Base-by-base conservation (phyloP, 2,113 vertebrate genomes). In the Phylloscopus trochiloides region DNA sequence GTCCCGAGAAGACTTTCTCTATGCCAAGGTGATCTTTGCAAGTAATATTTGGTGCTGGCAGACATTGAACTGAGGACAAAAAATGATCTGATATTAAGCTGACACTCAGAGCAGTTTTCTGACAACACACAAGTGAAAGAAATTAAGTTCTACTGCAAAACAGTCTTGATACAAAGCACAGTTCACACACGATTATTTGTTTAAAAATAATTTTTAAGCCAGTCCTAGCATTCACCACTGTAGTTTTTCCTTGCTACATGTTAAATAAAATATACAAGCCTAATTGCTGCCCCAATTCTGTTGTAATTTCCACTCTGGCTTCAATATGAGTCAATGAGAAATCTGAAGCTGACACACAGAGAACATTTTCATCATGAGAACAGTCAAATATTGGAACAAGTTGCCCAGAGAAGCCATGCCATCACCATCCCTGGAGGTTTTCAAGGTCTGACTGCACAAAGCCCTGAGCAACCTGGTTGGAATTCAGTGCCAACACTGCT, bases 21-120 rank as follows among this genome's bases (percentile, higher is more conserved):
- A 98, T 98, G 43, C 99, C 99, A 57, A 98, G 98, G 48, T 97
- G 95, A 82, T 99, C 97, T 81, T 96, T 99, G 95, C 99, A 99
- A 97, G 96, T 99, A 97, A 99, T 98, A 94, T 99, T 99, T 40
- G 99, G 99, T 94, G 99, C 99, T 83, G 99, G 99, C 70, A 98
- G 97, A 96, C 99, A 99, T 2, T 98, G 98, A 97, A 99, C 99
- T 99, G 96, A 78, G 92, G 93, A 83, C 58, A 97, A 77, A 95
- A 92, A 95, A 66, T 10, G 14, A 70, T 20, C 48, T 79, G 12
- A 70, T 73, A 67, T 84, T 59, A 54, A 85, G 59, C 22, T 10
- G 2, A 66, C 40, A 31, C 80, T 32, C 47, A 26, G 16, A 34
- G 29, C 4, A 2, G 48, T 68, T 61, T 83, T 59, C 71, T 40